These are phyloP conservation scores for Eurytoma adleriae DNA, from an alignment of 2,888 invertebrate genomes.

Conservation along the genomic window DNA sequence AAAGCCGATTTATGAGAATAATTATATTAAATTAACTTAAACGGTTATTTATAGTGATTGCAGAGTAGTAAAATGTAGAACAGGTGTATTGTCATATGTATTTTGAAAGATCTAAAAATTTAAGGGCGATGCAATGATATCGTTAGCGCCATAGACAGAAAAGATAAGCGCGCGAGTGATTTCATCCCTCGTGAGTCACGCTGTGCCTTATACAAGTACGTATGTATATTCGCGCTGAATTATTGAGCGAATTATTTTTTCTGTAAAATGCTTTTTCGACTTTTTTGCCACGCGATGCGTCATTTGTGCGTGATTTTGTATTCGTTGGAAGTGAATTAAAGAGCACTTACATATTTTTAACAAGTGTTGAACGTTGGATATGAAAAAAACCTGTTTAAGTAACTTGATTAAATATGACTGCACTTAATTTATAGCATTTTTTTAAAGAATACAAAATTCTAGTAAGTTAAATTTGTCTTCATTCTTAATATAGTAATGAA, in stretches of 20 bases:
- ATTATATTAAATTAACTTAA: neutral
- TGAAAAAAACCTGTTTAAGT: too few relatives aligned
- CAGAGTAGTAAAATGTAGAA: neutral
- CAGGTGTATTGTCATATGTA: neutral
- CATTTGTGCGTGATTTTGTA: neutral
- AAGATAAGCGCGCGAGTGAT: constrained; percentile 25
- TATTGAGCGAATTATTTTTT: constrained; percentile 10
- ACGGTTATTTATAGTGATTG: neutral
- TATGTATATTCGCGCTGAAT: constrained; percentile 9
- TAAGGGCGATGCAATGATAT: constrained; percentile 5
- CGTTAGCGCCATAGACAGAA: neutral
- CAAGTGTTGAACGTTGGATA: neutral
- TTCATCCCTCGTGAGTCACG: constrained; percentile 20
- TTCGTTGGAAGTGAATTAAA: neutral
- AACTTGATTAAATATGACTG: too few relatives aligned
- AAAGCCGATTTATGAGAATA: neutral
- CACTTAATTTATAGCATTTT: too few relatives aligned
- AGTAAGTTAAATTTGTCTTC: too few relatives aligned
- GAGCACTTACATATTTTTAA: neutral
- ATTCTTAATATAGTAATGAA: neutral
- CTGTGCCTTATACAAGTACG: neutral
- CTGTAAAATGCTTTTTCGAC: neutral
- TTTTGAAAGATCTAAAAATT: neutral
- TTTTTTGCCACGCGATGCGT: neutral
- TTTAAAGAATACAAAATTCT: too few relatives aligned